Conservation (phyloP, 2,888 invertebrate genomes). For the Lycophotia porphyrea region DNA sequence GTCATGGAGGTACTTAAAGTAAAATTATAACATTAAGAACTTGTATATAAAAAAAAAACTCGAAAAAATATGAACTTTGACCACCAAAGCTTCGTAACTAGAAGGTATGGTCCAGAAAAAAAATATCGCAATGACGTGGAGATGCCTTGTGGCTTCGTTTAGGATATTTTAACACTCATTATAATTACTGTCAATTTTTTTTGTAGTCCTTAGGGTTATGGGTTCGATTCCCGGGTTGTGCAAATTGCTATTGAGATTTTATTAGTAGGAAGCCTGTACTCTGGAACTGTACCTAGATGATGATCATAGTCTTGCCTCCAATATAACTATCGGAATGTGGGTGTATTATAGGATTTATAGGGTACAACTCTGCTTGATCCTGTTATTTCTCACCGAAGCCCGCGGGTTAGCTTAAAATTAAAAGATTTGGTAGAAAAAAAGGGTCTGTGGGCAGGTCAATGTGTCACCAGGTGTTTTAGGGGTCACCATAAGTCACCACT, state of each 20-base stretch:
- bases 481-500: slow-evolving; percentile 31
- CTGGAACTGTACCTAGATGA: neutral
- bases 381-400: slow-evolving; percentile 6
- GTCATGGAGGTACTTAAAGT: no score
- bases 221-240: neutral
- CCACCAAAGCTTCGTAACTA: no score
- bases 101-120: no score
- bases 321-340: neutral
- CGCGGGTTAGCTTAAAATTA: neutral
- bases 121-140: no score
- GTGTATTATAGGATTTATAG: neutral
- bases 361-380: neutral
- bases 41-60: no score
- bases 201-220: no score
- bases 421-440: slow-evolving; percentile 23
- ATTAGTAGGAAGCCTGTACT: neutral
- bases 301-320: neutral
- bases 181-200: no score
- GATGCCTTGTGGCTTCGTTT: no score
- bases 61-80: no score
- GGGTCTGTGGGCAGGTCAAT: slow-evolving; percentile 18
- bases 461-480: slow-evolving; percentile 12
- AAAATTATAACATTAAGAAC: no score
- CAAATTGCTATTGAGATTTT: neutral
- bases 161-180: no score